These are phyloP conservation scores for Eugnorisma glareosa DNA, from an alignment of 2,888 invertebrate genomes.

Conservation along the genomic window DNA sequence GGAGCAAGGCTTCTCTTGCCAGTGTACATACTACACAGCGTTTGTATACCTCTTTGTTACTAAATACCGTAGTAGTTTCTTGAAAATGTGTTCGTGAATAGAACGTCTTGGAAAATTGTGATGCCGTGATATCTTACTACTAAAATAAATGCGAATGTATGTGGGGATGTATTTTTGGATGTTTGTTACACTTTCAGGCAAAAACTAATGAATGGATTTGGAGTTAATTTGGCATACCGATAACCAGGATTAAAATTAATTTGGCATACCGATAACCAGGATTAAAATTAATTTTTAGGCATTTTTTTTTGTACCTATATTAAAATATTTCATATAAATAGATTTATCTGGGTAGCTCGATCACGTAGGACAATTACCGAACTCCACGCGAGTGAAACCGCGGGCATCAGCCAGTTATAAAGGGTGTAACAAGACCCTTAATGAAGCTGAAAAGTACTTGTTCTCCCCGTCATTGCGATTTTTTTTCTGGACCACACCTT, in stretches of 20 bases:
- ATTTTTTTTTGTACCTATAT: no score
- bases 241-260: background rate
- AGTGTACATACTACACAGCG: background rate
- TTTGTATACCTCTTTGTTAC: background rate
- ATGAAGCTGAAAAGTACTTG: no score
- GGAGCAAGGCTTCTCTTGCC: slow-evolving; percentile 18
- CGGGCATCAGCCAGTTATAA: background rate
- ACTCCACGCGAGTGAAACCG: background rate
- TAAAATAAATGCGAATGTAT: background rate
- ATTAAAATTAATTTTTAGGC: no score
- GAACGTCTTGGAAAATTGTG: background rate
- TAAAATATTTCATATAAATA: no score
- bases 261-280: no score
- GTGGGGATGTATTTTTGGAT: background rate
- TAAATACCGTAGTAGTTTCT: background rate
- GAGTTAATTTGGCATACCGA: background rate
- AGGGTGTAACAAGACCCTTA: no score
- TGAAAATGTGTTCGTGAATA: background rate
- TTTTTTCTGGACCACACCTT: no score
- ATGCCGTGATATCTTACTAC: background rate
- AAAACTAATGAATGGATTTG: background rate
- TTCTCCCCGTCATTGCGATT: no score
- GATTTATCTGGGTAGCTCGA: background rate
- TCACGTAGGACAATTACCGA: background rate
- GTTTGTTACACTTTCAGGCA: background rate